phyloP scores from a whole-genome alignment of 2,797 vertebrate species.

The Argyrosomus regius region DNA sequence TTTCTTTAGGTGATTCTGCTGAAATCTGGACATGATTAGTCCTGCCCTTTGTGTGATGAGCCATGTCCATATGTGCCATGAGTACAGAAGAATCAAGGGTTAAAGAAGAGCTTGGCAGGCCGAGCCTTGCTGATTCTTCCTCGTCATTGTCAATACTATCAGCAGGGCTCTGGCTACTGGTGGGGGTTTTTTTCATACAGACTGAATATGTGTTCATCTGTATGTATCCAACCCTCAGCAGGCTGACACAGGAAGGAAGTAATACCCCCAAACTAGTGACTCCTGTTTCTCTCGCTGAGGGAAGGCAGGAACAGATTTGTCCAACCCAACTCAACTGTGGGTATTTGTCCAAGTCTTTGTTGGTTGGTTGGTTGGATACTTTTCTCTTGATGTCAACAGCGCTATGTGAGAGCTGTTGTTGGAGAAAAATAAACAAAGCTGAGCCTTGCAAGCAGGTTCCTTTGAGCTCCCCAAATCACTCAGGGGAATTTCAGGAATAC shows the following conservation, averaged over 20 bases:
- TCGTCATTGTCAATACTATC: slow-evolving; percentile 81
- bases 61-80: slow-evolving; percentile 88
- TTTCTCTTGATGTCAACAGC: slow-evolving; percentile 85
- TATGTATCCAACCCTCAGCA: slow-evolving; percentile 74
- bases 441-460: slow-evolving; percentile 69
- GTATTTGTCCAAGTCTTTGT: slow-evolving; percentile 68
- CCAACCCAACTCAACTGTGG: slow-evolving; percentile 61
- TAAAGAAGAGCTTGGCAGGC: slow-evolving; percentile 86
- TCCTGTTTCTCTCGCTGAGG: slow-evolving; percentile 70
- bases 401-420: slow-evolving; percentile 58
- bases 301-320: slow-evolving; percentile 64
- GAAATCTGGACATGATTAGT: slow-evolving; percentile 71
- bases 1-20: slow-evolving; percentile 65
- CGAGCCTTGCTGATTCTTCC: slow-evolving; percentile 83
- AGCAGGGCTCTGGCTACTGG: slow-evolving; percentile 61
- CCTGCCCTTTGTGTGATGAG: slow-evolving; percentile 69
- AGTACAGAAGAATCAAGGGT: slow-evolving; percentile 80
- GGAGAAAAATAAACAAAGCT: slow-evolving; percentile 79
- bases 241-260: slow-evolving; percentile 82
- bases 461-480: slow-evolving; percentile 67
- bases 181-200: slow-evolving; percentile 72
- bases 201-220: slow-evolving; percentile 83
- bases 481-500: slow-evolving; percentile 54
- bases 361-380: slow-evolving; percentile 65
- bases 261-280: slow-evolving; percentile 72